Conservation (phyloP, 2,888 invertebrate genomes). For the Boloria selene region DNA sequence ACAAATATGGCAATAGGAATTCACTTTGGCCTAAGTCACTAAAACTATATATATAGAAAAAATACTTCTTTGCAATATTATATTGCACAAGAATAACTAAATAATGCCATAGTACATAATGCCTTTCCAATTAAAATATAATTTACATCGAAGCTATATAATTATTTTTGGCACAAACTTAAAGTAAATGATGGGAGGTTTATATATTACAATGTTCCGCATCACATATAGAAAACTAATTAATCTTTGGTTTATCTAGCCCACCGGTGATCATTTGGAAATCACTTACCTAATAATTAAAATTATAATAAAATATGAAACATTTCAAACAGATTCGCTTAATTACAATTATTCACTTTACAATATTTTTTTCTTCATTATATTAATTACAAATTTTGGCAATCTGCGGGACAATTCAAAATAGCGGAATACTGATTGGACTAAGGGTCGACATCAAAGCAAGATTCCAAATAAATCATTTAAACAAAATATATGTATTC, state of each 20-base stretch:
- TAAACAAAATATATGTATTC: too few relatives aligned
- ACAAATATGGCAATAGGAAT: constrained; percentile 81
- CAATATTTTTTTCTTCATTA: constrained; percentile 29
- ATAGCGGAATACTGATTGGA: constrained; percentile 32
- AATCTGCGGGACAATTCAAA: constrained; percentile 22
- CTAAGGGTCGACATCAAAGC: constrained; percentile 6
- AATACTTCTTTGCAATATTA: constrained; percentile 65
- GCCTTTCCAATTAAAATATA: constrained; percentile 67
- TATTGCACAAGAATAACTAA: constrained; percentile 65
- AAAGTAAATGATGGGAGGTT: constrained; percentile 62
- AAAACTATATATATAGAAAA: constrained; percentile 47
- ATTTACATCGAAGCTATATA: constrained; percentile 62
- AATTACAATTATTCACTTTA: constrained; percentile 42
- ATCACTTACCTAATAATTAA: constrained; percentile 51
- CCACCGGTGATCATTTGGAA: constrained; percentile 70
- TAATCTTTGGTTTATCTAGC: constrained; percentile 81
- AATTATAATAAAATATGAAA: constrained; percentile 66
- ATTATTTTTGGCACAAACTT: constrained; percentile 70
- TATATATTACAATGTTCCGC: constrained; percentile 74
- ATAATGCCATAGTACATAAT: constrained; percentile 66
- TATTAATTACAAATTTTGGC: constrained; percentile 30
- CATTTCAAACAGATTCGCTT: constrained; percentile 60
- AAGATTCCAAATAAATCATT: not conserved
- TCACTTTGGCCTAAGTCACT: constrained; percentile 69
- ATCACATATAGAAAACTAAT: constrained; percentile 56